phyloP scores from a whole-genome alignment of 2,113 vertebrate species.

The Kryptolebias marmoratus region DNA sequence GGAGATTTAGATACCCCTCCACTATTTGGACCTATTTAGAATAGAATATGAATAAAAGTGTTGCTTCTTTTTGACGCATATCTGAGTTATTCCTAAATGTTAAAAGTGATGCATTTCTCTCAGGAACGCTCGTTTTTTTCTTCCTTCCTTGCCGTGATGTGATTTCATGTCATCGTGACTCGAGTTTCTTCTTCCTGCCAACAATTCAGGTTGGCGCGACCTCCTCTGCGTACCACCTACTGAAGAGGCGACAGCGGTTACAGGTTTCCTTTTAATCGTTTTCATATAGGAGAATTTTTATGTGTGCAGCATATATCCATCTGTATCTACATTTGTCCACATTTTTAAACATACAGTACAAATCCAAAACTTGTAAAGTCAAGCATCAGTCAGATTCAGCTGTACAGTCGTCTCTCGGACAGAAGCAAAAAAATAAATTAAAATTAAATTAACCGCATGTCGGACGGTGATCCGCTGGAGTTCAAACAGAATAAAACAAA shows the following conservation, averaged over 20 bases:
- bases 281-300: constrained; percentile 61
- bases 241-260: constrained; percentile 40
- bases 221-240: background rate
- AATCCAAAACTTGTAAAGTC: constrained; percentile 51
- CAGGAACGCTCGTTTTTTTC: no score
- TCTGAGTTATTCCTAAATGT: no score
- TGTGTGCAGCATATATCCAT: constrained; percentile 72
- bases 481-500: constrained; percentile 20
- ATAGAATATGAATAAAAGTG: no score
- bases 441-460: constrained; percentile 17
- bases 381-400: constrained; percentile 36
- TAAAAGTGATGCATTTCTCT: no score
- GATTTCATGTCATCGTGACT: no score
- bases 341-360: constrained; percentile 66
- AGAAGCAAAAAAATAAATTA: constrained; percentile 12
- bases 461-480: constrained; percentile 15
- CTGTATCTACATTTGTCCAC: constrained; percentile 77
- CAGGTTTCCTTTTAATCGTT: constrained; percentile 29
- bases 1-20: no score
- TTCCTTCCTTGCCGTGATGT: no score
- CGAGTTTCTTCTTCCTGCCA: no score
- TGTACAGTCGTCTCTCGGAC: constrained; percentile 40
- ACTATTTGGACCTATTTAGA: no score
- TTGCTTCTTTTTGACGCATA: no score
- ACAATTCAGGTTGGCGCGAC: background rate